These are phyloP conservation scores for Leptogaster cylindrica DNA, from an alignment of 2,888 invertebrate species.

Conservation along the genomic window DNA sequence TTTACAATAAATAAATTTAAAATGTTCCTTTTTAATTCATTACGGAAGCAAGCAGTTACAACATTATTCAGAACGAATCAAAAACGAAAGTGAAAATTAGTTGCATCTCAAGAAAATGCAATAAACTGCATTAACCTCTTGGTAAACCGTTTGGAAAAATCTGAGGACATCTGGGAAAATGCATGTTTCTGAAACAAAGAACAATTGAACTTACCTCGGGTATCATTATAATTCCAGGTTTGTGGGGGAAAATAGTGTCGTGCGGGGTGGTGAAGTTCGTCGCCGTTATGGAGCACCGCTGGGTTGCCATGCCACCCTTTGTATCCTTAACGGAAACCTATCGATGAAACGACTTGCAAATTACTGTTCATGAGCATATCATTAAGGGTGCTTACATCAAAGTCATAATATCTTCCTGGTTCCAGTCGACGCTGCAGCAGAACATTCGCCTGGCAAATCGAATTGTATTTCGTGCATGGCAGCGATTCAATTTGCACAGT, in stretches of 20 bases:
- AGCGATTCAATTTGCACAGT: conserved; percentile 80
- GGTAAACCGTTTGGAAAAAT: no score
- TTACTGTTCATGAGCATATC: background rate
- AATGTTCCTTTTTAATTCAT: no score
- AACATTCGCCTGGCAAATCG: conserved; percentile 88
- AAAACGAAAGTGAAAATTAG: no score
- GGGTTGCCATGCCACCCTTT: conserved; percentile 75
- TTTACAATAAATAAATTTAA: no score
- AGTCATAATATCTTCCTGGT: conserved; percentile 84
- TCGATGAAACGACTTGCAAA: conserved; percentile 66
- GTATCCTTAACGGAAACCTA: conserved; percentile 75
- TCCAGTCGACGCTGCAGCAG: conserved; percentile 77
- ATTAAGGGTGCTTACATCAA: conserved; percentile 63
- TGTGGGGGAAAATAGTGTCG: conserved; percentile 81
- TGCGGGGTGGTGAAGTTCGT: conserved; percentile 86
- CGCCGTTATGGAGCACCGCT: conserved; percentile 80
- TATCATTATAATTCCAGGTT: conserved; percentile 76
- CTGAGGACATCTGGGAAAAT: no score
- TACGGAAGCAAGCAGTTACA: no score
- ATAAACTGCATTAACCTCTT: no score
- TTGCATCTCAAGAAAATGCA: no score
- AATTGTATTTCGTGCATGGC: conserved; percentile 85
- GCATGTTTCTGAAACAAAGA: no score
- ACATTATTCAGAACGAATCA: no score
- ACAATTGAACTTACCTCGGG: conserved; percentile 71